Base-by-base conservation (phyloP, 2,113 vertebrate genomes). In the Aythya baeri region DNA sequence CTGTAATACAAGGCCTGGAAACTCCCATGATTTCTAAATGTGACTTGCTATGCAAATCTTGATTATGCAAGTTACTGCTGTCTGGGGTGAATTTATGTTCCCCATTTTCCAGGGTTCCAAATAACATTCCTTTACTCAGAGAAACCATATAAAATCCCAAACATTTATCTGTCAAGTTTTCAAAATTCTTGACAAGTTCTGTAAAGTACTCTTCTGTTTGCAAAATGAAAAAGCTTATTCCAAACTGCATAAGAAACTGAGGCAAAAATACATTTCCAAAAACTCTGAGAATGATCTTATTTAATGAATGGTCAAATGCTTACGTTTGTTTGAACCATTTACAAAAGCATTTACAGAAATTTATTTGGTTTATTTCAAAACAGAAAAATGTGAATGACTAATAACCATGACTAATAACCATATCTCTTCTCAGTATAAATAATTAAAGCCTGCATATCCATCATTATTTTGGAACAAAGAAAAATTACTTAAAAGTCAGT, bases 11-110 rank as follows among this genome's bases (percentile, higher is more conserved):
- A 95, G 36, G 27, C 32, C 59, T 94, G 94, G 88, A 93, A 91
- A 46, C 50, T 68, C 88, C 95, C 95, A 87, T 71, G 44, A 59
- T 94, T 95, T 92, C 94, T 72, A 95, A 94, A 90, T 83, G 46
- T 94, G 93, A 96, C 94, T 86, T 92, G 81, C 93, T 96, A 93
- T 87, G 94, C 78, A 94, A 96, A 89, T 80, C 85, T 82, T 95
- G 89, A 93, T 95, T 79, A 81, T 82, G 77, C 89, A 96, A 93
- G 67, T 96, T 94, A 91, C 93, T 93, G 59, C 73, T 95, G 73
- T 84, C 92, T 88, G 62, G 81, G 82, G 70, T 94, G 22, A 89
- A 88, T 94, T 97, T 95, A 87, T 67, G 43, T 66, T 81, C 83
- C 54, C 27, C 72, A 13, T 93, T 89, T 95, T 94, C 66, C 58